Conservation (phyloP, 2,113 vertebrate genomes). For the Peucedramus taeniatus region DNA sequence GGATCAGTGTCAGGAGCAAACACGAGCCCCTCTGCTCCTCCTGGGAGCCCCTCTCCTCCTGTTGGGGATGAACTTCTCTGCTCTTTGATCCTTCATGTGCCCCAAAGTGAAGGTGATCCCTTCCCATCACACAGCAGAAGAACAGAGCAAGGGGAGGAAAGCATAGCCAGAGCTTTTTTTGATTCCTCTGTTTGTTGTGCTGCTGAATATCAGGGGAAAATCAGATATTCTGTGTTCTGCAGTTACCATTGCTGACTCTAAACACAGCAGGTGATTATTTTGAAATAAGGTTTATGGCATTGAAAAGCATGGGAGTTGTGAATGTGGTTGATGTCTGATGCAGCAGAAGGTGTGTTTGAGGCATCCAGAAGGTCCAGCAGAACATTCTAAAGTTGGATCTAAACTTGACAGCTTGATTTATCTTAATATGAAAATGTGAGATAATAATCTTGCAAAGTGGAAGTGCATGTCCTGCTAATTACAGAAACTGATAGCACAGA, state of each 20-base stretch:
- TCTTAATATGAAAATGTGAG: background rate
- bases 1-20: background rate
- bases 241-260: background rate
- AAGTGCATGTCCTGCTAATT: background rate
- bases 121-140: background rate
- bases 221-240: background rate
- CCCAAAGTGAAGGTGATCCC: background rate
- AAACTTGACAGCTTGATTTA: background rate
- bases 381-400: background rate
- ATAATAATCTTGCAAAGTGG: background rate
- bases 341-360: background rate
- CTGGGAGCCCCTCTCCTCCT: too few relatives aligned
- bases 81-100: background rate
- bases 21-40: background rate
- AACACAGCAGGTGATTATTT: background rate
- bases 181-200: background rate
- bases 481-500: background rate
- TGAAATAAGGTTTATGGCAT: background rate
- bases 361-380: background rate
- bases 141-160: background rate
- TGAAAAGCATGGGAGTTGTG: background rate
- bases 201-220: background rate
- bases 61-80: too few relatives aligned
- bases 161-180: background rate
- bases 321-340: background rate